Base-by-base conservation (phyloP, 2,888 invertebrate species). In the Amblyteles armatorius region DNA sequence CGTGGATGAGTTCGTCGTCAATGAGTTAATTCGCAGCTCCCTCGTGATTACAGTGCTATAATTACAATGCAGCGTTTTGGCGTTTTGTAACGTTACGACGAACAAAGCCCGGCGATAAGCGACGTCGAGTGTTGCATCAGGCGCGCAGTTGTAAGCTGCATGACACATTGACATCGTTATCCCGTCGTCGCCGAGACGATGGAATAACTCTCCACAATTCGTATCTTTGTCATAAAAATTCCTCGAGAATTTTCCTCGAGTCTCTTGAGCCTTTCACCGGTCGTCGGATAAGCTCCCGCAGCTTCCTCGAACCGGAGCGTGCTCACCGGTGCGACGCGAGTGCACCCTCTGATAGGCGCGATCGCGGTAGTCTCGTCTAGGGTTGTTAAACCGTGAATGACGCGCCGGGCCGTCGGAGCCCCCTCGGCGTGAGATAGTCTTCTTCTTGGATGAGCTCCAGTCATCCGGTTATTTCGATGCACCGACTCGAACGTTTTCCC, bases 391-490 rank as follows among this genome's bases (percentile, higher is more conserved):
- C 71, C 83, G 82, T 87, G 87, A 87, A 87, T 87, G 87, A 87
- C 85, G 82, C 63, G 80, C 55, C 82, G 57, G 60, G 83, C 55
- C 72, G 76, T 63, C 81, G 79, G 3, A 3, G 82, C 40, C 73
- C 82, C 33, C 69, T 79, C 68, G 85, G 83, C 84, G 86, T 85
- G 87, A 86, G 84, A 88, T 82, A 84, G 84, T 83, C 86, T 85
- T 87, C 87, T 85, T 88, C 87, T 91, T 90, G 90, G 91, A 89
- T 86, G 87, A 71, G 86, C 86, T 90, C 90, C 89, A 91, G 88
- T 88, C 87, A 86, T 86, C 82, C 82, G 86, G 88, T 90, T 90
- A 90, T 90, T 90, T 90, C 90, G 88, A 90, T 88, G 89, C 89
- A 88, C 84, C 87, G 77, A 72, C 74, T 33, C 52, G 19, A 60